phyloP scores from a whole-genome alignment of 2,113 vertebrate genomes.

The Rutilus rutilus region DNA sequence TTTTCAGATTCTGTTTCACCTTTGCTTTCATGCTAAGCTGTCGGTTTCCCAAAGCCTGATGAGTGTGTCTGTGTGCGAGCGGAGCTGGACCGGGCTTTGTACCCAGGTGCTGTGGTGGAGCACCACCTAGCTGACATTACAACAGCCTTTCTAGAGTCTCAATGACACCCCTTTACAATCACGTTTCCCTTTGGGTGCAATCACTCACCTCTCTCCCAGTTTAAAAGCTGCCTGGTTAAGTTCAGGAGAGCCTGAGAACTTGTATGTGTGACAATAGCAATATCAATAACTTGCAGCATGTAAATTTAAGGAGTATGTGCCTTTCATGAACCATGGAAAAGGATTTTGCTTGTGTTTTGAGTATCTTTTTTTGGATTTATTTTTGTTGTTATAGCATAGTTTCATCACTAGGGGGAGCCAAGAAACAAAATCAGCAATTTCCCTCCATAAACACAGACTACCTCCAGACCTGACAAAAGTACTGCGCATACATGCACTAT shows the following conservation, averaged over 20 bases:
- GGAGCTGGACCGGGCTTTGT: conserved; percentile 42
- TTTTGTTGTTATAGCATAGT: neutral
- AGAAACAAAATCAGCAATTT: conserved; percentile 59
- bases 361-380: neutral
- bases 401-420: conserved; percentile 76
- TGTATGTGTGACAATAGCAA: neutral
- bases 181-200: conserved; percentile 47
- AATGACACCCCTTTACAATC: conserved; percentile 53
- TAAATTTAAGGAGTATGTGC: neutral
- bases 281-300: neutral
- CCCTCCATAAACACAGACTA: neutral
- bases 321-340: neutral
- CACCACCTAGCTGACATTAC: conserved; percentile 74
- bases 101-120: conserved; percentile 78
- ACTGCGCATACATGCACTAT: neutral
- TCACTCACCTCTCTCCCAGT: conserved; percentile 19
- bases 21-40: conserved; percentile 93
- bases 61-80: conserved; percentile 69
- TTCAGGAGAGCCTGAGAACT: neutral
- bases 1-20: conserved; percentile 99
- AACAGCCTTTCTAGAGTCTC: conserved; percentile 51
- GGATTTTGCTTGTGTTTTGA: conserved; percentile 6
- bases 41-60: conserved; percentile 86
- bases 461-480: neutral
- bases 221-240: conserved; percentile 14